Conservation (phyloP, 35 echinoderm and acorn worm genomes). For the Amphiura filiformis region DNA sequence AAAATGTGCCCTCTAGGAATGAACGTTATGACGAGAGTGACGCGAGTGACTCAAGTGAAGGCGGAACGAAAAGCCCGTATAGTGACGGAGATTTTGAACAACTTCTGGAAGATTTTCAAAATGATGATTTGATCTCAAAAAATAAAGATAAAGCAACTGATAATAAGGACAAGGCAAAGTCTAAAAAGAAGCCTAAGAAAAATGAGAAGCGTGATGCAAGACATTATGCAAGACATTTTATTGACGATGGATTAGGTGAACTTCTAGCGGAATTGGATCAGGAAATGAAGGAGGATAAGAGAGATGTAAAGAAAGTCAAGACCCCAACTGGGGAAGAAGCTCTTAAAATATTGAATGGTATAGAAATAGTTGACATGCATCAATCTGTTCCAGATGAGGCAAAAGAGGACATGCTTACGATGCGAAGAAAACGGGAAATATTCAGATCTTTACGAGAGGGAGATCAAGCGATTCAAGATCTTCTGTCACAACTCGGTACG, state of each 20-base stretch:
- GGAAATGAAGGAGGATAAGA: background rate
- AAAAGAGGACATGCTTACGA: background rate
- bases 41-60: background rate
- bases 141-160: background rate
- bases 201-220: background rate
- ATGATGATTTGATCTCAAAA: background rate
- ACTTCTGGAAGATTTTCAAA: background rate
- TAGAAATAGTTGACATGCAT: background rate
- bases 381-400: background rate
- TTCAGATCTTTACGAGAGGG: background rate
- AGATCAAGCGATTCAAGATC: background rate
- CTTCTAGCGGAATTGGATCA: background rate
- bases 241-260: background rate
- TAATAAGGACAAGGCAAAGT: background rate
- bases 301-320: background rate
- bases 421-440: background rate
- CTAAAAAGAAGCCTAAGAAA: background rate
- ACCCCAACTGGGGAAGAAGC: background rate
- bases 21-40: background rate
- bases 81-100: background rate
- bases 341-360: background rate
- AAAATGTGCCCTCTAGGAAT: background rate
- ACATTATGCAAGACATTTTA: background rate
- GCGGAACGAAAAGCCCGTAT: too few relatives aligned
- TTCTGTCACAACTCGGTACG: background rate